Conservation (phyloP, 53 echinoderm and acorn worm species). For the Henricia sp. region DNA sequence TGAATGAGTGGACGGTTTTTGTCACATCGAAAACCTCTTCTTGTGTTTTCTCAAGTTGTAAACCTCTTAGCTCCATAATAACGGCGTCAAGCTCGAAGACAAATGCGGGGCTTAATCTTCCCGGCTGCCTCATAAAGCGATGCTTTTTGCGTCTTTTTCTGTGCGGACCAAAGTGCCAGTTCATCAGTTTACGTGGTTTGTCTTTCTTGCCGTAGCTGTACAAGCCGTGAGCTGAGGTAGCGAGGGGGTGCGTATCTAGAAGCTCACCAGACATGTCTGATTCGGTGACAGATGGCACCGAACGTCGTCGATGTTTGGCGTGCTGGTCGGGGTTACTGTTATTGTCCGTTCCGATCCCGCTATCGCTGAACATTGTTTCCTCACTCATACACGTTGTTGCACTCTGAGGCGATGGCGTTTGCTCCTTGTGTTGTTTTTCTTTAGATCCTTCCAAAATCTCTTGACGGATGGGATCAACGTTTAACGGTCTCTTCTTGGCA, state of each 20-base stretch:
- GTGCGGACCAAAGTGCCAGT: slow-evolving; percentile 71
- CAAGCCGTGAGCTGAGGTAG: slow-evolving; percentile 95
- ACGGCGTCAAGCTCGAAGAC: slow-evolving; percentile 95
- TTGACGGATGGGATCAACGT: slow-evolving; percentile 45
- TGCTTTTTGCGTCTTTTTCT: slow-evolving; percentile 72
- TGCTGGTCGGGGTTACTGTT: slow-evolving; percentile 98
- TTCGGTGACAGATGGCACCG: slow-evolving; percentile 80
- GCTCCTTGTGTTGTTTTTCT: slow-evolving; percentile 87
- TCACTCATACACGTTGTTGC: slow-evolving; percentile 99
- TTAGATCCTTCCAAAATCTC: slow-evolving; percentile 55
- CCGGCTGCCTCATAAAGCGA: slow-evolving; percentile 69
- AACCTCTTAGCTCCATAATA: slow-evolving; percentile 74
- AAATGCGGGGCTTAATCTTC: slow-evolving; percentile 89
- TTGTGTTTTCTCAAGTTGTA: slow-evolving; percentile 66
- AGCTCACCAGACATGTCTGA: slow-evolving; percentile 90
- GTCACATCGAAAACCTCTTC: slow-evolving; percentile 51
- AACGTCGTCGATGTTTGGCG: slow-evolving; percentile 69
- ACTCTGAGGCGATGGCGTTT: slow-evolving; percentile 98
- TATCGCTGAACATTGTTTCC: slow-evolving; percentile 97
- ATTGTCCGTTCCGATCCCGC: slow-evolving; percentile 98
- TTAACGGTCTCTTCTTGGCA: slow-evolving; percentile 41
- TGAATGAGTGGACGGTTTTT: slow-evolving; percentile 16
- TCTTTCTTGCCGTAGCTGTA: slow-evolving; percentile 96
- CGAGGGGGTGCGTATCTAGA: slow-evolving; percentile 87
- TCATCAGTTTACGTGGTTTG: slow-evolving; percentile 73